Conservation (phyloP, 2,888 invertebrate species). For the Rotaria magnacalcarata region DNA sequence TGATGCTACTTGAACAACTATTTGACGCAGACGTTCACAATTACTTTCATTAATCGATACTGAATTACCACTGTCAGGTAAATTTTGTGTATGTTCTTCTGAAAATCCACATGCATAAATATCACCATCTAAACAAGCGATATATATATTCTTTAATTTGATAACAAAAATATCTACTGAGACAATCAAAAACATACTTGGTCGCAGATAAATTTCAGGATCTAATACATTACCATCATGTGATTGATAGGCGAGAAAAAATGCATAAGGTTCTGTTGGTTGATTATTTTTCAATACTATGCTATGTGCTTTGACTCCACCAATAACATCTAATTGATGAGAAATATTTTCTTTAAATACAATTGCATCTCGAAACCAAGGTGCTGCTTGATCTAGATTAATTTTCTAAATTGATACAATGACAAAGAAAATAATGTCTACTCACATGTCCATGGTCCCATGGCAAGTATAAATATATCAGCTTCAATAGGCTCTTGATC, state of each 20-base stretch:
- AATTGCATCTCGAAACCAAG: constrained; percentile 6
- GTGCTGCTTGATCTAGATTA: constrained; percentile 3
- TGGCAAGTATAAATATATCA: constrained; percentile 48
- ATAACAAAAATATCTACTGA: too few relatives aligned
- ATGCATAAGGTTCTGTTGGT: constrained; percentile 47
- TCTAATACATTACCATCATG: neutral
- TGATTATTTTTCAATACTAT: constrained; percentile 46
- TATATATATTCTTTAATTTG: neutral
- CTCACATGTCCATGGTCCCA: constrained; percentile 49
- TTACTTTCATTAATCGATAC: neutral
- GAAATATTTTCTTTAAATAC: constrained; percentile 22
- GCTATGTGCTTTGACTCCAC: constrained; percentile 48
- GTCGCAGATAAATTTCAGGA: constrained; percentile 50
- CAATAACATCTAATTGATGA: constrained; percentile 39
- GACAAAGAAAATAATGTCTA: neutral
- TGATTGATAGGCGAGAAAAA: constrained; percentile 47
- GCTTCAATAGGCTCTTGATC: constrained; percentile 47
- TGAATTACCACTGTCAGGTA: neutral
- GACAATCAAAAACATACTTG: constrained; percentile 26
- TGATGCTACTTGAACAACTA: constrained; percentile 41
- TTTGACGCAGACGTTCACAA: neutral
- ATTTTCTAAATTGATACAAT: neutral
- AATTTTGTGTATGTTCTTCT: neutral
- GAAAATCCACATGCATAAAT: constrained; percentile 15
- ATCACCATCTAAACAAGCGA: neutral